Base-by-base conservation (phyloP, 2,888 invertebrate species). In the Tortricodes alternella region DNA sequence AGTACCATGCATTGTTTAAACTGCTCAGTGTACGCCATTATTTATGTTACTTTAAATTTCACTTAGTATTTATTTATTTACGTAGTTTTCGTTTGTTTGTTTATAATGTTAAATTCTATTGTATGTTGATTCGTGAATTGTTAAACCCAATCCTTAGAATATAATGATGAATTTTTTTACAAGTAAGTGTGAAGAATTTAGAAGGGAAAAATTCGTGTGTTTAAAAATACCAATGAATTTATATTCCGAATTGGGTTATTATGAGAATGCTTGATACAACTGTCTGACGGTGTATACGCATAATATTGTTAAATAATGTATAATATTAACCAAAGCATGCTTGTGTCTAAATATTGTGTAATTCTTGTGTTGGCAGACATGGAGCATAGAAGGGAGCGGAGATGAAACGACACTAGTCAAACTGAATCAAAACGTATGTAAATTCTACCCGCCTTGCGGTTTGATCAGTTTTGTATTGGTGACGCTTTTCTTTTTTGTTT, bases 361-460 rank as follows among this genome's bases (percentile, higher is more conserved):
- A 51, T 56, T 56, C 49, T 49, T 56, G 49, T 56, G 56, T 56
- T 50, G 49, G 37, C 56, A 56, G 56, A 56, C 56, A 6, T 56
- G 56, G 56, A 56, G 56, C 49, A 56, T 56, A 56, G 56, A 56
- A 50, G 56, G 56, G 29, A 56, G 56, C 49, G 56, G 56, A 44
- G 56, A 56, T 56, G 56, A 56, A 11, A 56, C 56, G 8, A 56
- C 56, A 50, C 49, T 56, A 29, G 56, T 56, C 43, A 56, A 56
- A 56, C 56, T 56, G 37, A 56, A 56, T 49, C 56, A 56, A 38
- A 56, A 56, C 56, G 56, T 56, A 56, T 56, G 56, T 56, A 56
- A 38, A 29, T n/a, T 9, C 11, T 9, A 2, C 34, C 48, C 53
- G 4, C n/a, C 11, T 39, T 39, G 23, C 55, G 55, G 41, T 49